These are phyloP conservation scores for Leptinotarsa tumamoca DNA, from an alignment of 2,888 invertebrate genomes.

Conservation along the genomic window DNA sequence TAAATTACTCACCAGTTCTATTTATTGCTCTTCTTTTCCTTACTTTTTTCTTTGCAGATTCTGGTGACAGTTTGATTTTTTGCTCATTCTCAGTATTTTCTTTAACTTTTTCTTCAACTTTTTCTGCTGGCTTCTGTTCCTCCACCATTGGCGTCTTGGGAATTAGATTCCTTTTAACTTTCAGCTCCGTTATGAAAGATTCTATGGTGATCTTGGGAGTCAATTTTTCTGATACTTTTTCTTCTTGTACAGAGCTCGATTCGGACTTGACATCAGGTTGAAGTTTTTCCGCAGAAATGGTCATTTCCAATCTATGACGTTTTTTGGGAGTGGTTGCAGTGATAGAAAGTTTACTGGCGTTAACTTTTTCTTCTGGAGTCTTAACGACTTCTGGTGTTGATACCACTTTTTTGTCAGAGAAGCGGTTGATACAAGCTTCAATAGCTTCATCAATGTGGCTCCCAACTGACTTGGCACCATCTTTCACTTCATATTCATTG, in stretches of 20 bases:
- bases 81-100: conserved; percentile 61
- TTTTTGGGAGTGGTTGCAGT: conserved; percentile 77
- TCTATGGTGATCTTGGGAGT: conserved; percentile 59
- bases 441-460: conserved; percentile 71
- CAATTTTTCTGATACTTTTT: conserved; percentile 47
- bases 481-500: conserved; percentile 56
- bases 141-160: conserved; percentile 31
- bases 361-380: conserved; percentile 34
- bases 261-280: conserved; percentile 51
- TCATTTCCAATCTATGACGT: conserved; percentile 76
- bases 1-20: conserved; percentile 62
- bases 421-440: conserved; percentile 69
- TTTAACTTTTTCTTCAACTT: conserved; percentile 35
- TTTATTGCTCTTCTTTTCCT: conserved; percentile 83
- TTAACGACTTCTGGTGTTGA: conserved; percentile 42
- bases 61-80: conserved; percentile 49
- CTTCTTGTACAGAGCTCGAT: conserved; percentile 50
- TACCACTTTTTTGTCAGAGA: conserved; percentile 56
- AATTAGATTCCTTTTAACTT: conserved; percentile 61
- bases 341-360: conserved; percentile 48
- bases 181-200: conserved; percentile 62
- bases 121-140: conserved; percentile 44
- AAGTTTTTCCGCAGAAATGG: conserved; percentile 61
- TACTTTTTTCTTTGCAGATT: conserved; percentile 65
- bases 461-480: conserved; percentile 46